Base-by-base conservation (phyloP, 1,140 invertebrate species). In the Danaus plexippus region DNA sequence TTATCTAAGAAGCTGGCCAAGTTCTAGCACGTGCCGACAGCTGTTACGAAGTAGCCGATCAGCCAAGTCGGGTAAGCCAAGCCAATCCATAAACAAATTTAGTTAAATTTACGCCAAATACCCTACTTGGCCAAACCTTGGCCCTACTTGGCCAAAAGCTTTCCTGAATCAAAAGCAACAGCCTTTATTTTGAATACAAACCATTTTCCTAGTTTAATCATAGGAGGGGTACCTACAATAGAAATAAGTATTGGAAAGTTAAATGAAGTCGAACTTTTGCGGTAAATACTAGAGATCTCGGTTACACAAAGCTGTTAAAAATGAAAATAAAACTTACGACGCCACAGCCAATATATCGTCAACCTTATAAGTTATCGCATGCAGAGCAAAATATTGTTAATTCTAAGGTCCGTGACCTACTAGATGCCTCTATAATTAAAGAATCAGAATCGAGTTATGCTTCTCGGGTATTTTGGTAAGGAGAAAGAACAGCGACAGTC, bases 321-420 rank as follows among this genome's bases (percentile, higher is more conserved):
- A 66, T 66, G 63, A 52, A 61, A 52, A 69, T 69, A 43, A 59
- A 53, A 12, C 40, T 69, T 10, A 69, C 49, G 8, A 63, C 43
- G 1, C 13, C 61, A 5, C 52, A 62, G 11, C 68, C 63, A 9
- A 42, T 71, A 8, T 48, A 58, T 61, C 53, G 53, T 9, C 59
- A 59, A 40, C 69, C 69, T 15, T 71, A 71, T 52, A 43, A 65
- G 9, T 15, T 71, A n/a, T 65, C 61, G 3, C 63, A 62, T 12
- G 54, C 48, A 12, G 66, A 69, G 43, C 54, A 59, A 53, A 49
- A 52, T 42, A 61, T 59, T 15, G 64, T 69, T 1, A 56, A 46
- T 11, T 44, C 51, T 18, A 70, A 66, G 54, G 47, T 69, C 40
- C 13, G 47, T 9, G 64, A 66, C 6, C 54, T 68, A 47, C 51